Evolutionary conservation across 2,113 vertebrate genomes (phyloP), one percentile per base, ranked within the genome.

Genomic region (Zosterops lateralis): DNA sequence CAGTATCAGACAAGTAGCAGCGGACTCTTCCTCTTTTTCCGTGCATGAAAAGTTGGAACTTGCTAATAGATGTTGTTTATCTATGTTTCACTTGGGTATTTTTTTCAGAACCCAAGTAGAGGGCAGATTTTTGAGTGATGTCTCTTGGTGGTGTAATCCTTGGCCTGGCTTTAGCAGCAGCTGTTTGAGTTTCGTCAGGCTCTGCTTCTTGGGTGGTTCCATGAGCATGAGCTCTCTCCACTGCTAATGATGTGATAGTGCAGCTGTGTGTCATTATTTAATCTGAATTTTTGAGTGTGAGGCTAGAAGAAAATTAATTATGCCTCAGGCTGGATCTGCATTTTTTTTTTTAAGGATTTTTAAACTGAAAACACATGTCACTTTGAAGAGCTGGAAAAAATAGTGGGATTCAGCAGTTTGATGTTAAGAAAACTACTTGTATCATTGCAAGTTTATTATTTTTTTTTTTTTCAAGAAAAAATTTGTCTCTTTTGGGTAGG

Each of bases 401-500:
- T 14, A 47, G 29, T 28, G 68, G 38, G 66, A 19, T 61, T 86
- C 29, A 86, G 68, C 51, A 38, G 7, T 62, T 60, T 84, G 61
- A 47, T 2, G 1, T 40, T 5, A 57, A 53, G n/a, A 44, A 79
- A 80, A 25, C 7, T 3, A 7, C 17, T 57, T 42, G 18, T 60
- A 17, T 47, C 8, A 2, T 58, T 77, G 60, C 60, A 38, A 77
- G 47, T n/a, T 32, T n/a, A 10, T 31, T 36, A 7, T 47, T 48
- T 48, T 56, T 16, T 24, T 24, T 66, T 82, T 22, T 62, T 89
- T 79, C 14, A 75, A 87, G 56, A 76, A 36, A 71, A 65, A 40
- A 36, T 9, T 11, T 93, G 5, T 91, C 17, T 4, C 21, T 83
- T 81, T 77, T 84, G 40, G 40, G 16, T 95, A 99, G 99, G 99